Percentiles rank a stretch among this genome's conserved stretches.
These are phyloP conservation scores for Argopecten irradians DNA, from an alignment of 1,140 invertebrate genomes.

Conservation along the genomic window DNA sequence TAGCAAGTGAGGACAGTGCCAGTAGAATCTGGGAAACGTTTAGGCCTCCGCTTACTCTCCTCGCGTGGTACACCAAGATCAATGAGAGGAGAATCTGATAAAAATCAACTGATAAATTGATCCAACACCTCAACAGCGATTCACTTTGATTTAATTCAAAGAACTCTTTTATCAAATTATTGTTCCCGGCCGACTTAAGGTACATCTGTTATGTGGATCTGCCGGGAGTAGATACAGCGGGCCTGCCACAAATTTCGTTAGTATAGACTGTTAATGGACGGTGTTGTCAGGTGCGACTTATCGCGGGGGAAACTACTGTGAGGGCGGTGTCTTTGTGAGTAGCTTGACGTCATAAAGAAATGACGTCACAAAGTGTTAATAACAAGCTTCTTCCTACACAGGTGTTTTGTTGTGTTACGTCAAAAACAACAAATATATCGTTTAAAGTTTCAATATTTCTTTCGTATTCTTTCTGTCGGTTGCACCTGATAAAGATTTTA, in stretches of 20 bases:
- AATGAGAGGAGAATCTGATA: background rate
- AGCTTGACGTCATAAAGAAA: too few species aligned
- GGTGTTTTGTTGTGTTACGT: too few species aligned
- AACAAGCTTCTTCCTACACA: too few species aligned
- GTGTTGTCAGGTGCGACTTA: background rate
- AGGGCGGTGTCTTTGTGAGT: too few species aligned
- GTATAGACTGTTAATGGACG: background rate
- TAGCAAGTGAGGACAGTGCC: background rate
- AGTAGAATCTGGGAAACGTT: background rate
- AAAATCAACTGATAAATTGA: constrained; percentile 23
- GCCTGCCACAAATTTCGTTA: background rate
- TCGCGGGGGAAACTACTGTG: background rate
- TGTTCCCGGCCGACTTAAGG: background rate
- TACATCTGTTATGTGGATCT: background rate
- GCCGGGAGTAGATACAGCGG: background rate
- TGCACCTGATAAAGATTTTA: too few species aligned
- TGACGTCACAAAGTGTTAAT: too few species aligned
- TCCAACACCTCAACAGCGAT: constrained; percentile 3
- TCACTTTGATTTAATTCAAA: constrained; percentile 12
- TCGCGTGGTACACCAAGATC: background rate
- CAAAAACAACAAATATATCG: too few species aligned
- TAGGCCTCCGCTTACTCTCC: background rate
- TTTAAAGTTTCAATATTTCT: too few species aligned
- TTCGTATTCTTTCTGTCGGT: too few species aligned
- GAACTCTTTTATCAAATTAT: constrained; percentile 23